These are phyloP conservation scores for Phylloscopus whistleri DNA, from an alignment of 2,113 vertebrate species.

Conservation along the genomic window DNA sequence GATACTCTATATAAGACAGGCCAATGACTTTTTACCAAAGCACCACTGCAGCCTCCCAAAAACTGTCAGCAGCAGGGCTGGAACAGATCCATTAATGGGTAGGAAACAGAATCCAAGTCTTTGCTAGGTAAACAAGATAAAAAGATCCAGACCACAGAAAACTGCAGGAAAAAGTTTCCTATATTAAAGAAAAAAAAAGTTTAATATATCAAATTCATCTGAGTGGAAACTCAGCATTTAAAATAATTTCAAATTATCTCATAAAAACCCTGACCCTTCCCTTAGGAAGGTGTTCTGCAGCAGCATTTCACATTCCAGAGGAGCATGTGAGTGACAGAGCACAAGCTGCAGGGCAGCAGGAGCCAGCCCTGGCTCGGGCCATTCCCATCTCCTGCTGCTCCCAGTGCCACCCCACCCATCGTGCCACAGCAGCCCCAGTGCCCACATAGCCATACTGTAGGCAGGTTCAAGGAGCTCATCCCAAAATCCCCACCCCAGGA, in stretches of 20 bases:
- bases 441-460: neutral
- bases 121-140: neutral
- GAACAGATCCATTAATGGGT: neutral
- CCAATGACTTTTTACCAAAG: constrained; percentile 9
- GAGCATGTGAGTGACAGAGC: rapidly evolving
- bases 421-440: neutral
- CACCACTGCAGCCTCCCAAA: neutral
- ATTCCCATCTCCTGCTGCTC: neutral
- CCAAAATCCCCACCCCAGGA: neutral
- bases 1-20: neutral
- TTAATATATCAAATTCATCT: neutral
- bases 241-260: neutral
- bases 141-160: neutral
- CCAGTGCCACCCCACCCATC: neutral
- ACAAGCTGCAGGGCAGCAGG: neutral
- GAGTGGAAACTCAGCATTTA: neutral
- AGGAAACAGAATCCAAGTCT: neutral
- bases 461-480: neutral
- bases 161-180: neutral
- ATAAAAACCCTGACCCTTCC: neutral
- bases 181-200: neutral
- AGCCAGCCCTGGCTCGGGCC: neutral
- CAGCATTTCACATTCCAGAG: neutral
- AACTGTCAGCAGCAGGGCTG: neutral
- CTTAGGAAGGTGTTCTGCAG: neutral